Evolutionary conservation across 2,797 vertebrate genomes (phyloP), one percentile per base, ranked within the genome.

Genomic region (Melanotaenia nigrans): DNA sequence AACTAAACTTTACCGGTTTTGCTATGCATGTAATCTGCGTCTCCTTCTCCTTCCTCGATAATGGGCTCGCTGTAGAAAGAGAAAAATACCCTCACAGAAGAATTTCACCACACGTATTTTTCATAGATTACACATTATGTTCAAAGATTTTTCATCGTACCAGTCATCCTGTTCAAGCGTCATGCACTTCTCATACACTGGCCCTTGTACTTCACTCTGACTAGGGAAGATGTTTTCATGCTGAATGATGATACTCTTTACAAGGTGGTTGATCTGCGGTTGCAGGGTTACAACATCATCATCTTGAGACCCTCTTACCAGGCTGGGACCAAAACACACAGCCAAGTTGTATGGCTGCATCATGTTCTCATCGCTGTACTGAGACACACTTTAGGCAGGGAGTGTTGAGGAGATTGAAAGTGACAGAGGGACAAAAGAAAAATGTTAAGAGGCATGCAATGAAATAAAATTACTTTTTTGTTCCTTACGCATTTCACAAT

Each of bases 311-410:
- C 94, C 93, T 1, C 95, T 87, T 53, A 97, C 87, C 73, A 97
- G 91, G 1, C 94, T 96, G 25, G 96, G 96, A n/a, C 96, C 96
- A 1, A 97, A 97, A 85, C 96, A 97, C 78, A 97, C 96, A 0
- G 96, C 96, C 88, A 97, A 75, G 86, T 97, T 97, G 87, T 97
- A 96, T 5, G 96, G 94, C 77, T 96, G 95, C 96, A 97, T 97
- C 96, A 97, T 97, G 93, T 97, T 97, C 92, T 97, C 96, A 0
- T 97, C 96, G 0, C 96, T 97, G 90, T 97, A 97, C 89, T 97
- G 95, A 56, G 96, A 95, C 73, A 97, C 90, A 75, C 96, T 97
- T 73, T 20, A 68, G 59, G 49, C 1, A 51, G 36, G 69, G 24
- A 35, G 25, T 38, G 20, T 14, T n/a, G 55, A 28, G 10, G 16